A percentile compares a stretch with the other conserved stretches of the same genome.
phyloP scores from a whole-genome alignment of 2,797 vertebrate genomes.

The Podarcis lilfordi region DNA sequence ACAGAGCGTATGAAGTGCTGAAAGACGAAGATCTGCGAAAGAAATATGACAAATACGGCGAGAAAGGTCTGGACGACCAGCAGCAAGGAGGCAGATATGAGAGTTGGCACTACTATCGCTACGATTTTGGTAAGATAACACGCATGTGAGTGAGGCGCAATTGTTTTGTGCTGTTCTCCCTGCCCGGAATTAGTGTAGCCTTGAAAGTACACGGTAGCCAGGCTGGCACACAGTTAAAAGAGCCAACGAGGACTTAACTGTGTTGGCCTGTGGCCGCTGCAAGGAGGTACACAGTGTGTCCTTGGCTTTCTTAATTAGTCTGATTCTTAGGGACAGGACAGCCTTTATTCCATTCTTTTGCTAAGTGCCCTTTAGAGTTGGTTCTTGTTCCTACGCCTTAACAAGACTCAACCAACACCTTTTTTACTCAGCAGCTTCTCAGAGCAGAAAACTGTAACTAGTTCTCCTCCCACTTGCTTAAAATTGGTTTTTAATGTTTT shows the following conservation, averaged over 20 bases:
- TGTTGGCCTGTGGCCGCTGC: background rate
- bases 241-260: background rate
- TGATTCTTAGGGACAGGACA: background rate
- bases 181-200: background rate
- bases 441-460: background rate
- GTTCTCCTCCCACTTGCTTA: background rate
- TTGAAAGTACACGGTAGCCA: background rate
- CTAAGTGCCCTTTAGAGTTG: background rate
- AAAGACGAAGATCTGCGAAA: conserved; percentile 96
- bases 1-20: conserved; percentile 94
- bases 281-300: background rate
- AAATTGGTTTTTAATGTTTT: background rate
- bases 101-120: conserved; percentile 96
- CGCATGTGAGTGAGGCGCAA: too few species aligned
- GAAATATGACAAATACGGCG: conserved; percentile 98
- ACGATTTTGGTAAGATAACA: conserved; percentile 89
- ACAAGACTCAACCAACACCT: background rate
- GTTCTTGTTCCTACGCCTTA: background rate
- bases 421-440: conserved; percentile 2
- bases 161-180: background rate
- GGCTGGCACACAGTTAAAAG: background rate
- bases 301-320: conserved; percentile 6
- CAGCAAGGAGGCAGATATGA: conserved; percentile 91
- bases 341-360: background rate
- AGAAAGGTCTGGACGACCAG: conserved; percentile 92